Evolutionary conservation across 2,113 vertebrate genomes (phyloP).

Genomic region (Myanophis thanlyinensis): DNA sequence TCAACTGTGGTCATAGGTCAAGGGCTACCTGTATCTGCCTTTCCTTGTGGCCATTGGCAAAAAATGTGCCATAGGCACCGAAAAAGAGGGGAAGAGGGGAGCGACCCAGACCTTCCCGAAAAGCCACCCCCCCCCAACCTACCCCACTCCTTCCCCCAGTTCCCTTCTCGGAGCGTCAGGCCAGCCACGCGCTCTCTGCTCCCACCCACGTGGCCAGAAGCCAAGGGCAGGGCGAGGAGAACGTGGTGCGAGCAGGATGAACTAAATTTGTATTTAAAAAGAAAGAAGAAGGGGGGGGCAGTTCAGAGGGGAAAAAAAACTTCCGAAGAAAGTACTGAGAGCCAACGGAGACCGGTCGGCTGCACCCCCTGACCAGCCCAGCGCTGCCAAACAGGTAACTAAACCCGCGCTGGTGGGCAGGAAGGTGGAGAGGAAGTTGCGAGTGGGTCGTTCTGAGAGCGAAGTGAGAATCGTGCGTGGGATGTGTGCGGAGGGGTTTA

Average conservation of each 20-base stretch:
- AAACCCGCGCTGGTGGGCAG: neutral
- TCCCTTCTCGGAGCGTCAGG: neutral
- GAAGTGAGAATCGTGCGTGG: neutral
- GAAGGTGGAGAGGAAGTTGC: neutral
- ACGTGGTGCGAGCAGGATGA: neutral
- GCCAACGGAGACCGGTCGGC: neutral
- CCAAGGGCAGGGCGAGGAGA: constrained; percentile 22
- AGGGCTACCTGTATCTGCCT: neutral
- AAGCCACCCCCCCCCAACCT: neutral
- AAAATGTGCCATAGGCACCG: neutral
- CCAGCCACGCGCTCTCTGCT: constrained; percentile 17
- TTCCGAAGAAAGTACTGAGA: neutral
- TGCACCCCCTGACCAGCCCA: neutral
- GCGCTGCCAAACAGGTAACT: neutral
- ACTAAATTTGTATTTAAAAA: neutral
- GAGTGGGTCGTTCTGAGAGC: neutral
- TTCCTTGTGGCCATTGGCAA: neutral
- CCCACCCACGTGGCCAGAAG: constrained; percentile 14
- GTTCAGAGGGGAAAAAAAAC: neutral
- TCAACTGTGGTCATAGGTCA: neutral
- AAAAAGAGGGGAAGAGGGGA: neutral
- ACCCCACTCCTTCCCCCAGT: neutral
- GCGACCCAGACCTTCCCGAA: neutral
- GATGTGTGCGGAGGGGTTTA: neutral
- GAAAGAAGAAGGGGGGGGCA: neutral